Evolutionary conservation across 2,113 vertebrate species (phyloP).

Genomic region (Gymnorhina tibicen): DNA sequence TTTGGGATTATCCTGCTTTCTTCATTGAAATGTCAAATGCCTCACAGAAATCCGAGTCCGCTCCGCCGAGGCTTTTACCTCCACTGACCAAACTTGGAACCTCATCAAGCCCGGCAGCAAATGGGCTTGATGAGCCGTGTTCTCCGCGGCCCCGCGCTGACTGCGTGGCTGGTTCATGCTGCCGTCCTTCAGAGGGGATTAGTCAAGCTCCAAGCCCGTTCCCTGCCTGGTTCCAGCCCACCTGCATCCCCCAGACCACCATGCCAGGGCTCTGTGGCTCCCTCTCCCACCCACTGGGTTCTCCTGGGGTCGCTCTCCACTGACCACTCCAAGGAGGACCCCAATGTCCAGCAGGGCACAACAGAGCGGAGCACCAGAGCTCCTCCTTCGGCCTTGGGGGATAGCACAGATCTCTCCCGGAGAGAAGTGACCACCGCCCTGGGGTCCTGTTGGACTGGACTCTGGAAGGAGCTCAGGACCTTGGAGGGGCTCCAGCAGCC

Average conservation of each 20-base stretch:
- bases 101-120: not conserved
- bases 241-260: not conserved
- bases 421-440: not conserved
- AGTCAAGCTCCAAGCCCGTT: not conserved
- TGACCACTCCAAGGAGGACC: accelerated
- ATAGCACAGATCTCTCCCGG: not conserved
- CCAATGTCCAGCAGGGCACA: accelerated
- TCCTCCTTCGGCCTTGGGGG: accelerated
- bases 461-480: not conserved
- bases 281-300: accelerated
- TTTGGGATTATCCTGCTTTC: not conserved
- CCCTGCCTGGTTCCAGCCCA: accelerated
- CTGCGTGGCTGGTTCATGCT: not conserved
- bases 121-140: not conserved
- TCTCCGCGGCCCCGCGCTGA: not conserved
- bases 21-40: conserved; percentile 31
- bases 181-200: not conserved
- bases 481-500: not conserved
- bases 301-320: not conserved
- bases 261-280: not conserved
- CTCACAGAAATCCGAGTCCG: not conserved
- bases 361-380: accelerated
- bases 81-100: not conserved
- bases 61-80: not conserved
- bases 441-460: not conserved